Base-by-base conservation (phyloP, 1,140 invertebrate genomes). In the Drosophila orosa region DNA sequence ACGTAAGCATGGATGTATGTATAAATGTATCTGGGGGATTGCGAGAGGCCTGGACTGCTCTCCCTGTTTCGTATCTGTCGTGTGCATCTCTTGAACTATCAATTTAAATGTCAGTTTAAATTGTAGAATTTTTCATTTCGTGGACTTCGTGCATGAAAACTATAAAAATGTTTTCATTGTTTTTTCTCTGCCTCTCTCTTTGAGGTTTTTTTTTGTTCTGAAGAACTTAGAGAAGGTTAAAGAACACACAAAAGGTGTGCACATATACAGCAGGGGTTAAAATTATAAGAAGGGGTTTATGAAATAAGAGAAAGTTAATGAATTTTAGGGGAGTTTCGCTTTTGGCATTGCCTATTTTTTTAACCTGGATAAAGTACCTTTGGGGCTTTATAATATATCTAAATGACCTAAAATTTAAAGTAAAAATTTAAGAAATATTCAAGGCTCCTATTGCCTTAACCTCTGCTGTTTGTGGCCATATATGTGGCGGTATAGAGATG, bases 61-160 rank as follows among this genome's bases (percentile, higher is more conserved):
- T 74, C 79, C 71, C 42, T 54, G 63, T 67, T 27, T 65, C 77
- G 72, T 84, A 87, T 89, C 84, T 90, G 84, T 89, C 85, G 84
- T 91, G 83, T 87, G 87, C 83, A 90, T 90, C 87, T 90, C 87
- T 90, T 90, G 87, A 90, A 90, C 87, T 87, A 90, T 90, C 87
- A 90, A 90, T 90, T 90, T 90, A 90, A 90, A 90, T 90, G 87
- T 90, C 87, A 90, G 87, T 90, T 90, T 90, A 90, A 90, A 90
- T 90, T 90, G 87, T 90, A 87, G 83, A 87, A 87, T 90, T 90
- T 90, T 90, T 89, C 86, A 90, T 85, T 90, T 90, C 73, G 85
- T 89, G 84, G 84, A 84, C 84, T 89, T 89, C 84, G 84, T 89
- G 84, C 84, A 89, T 89, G 77, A 89, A 89, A 89, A 89, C 85